These are phyloP conservation scores for Saiga tatarica DNA, from an alignment of 2,113 vertebrate genomes.

Conservation along the genomic window DNA sequence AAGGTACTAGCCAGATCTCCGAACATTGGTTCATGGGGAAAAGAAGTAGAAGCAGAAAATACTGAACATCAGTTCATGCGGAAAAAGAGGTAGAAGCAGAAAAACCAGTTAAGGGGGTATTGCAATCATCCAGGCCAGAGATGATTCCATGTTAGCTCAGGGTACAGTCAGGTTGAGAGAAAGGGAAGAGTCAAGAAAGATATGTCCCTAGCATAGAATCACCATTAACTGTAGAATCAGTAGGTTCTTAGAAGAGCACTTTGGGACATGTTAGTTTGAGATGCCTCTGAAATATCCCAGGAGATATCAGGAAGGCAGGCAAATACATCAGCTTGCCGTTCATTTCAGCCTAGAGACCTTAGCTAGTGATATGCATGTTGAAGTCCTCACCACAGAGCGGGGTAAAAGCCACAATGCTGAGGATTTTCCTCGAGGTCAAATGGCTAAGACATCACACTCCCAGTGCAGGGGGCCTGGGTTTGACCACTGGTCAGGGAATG, in stretches of 20 bases:
- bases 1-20: neutral
- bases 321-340: neutral
- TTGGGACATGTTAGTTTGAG: neutral
- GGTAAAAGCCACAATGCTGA: neutral
- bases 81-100: neutral
- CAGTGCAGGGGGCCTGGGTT: neutral
- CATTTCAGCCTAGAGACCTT: neutral
- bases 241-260: neutral
- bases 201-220: neutral
- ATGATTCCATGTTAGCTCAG: neutral
- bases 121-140: neutral
- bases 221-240: neutral
- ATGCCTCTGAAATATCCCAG: neutral
- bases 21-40: neutral
- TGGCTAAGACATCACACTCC: neutral
- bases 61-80: neutral
- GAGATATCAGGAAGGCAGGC: neutral
- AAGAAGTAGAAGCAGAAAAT: neutral
- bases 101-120: neutral
- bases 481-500: neutral
- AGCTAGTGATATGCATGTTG: neutral
- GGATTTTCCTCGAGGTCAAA: neutral
- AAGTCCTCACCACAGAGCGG: neutral
- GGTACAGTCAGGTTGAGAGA: neutral
- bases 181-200: neutral